Base-by-base conservation (phyloP, 2,888 invertebrate genomes). In the Escarpia spicata region DNA sequence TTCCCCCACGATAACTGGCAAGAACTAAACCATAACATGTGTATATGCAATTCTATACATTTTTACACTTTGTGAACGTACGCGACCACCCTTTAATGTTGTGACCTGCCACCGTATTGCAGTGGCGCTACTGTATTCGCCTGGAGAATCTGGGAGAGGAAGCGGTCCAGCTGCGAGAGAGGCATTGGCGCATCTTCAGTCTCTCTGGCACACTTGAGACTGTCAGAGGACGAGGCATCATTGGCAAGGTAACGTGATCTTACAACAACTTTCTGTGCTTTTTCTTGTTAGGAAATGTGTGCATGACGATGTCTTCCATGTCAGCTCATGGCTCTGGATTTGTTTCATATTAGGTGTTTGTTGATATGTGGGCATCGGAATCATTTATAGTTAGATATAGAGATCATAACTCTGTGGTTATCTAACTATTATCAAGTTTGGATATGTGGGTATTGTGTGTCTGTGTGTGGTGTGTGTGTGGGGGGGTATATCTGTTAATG, bases 121-220 rank as follows among this genome's bases (percentile, higher is more conserved):
- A 97, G 95, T 99, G 99, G 99, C 97, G 99, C 90, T 99, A 99
- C 96, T 99, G 99, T 96, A 99, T 99, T 96, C 97, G 99, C 43
- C 97, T 99, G 94, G 99, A 99, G 97, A 99, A 99, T 97, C 97
- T 99, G 92, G 98, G 99, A 0, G 97, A 98, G 89, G 97, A 98
- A 92, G 98, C 98, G 92, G 96, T 99, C 3, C 99, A 99, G 96
- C 97, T 99, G 91, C 97, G 99, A 93, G 99, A 99, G 97, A 97
- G 99, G n/a, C 99, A 99, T 97, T 99, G 99, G 99, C 97, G 99
- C 95, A 99, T 99, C 96, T 99, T 99, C 97, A 99, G 99, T 89
- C 97, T 99, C 93, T 96, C 97, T 60, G 97, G 97, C n/a, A 99
- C 99, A 26, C 97, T 99, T 95, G 99, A 99, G 97, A 99, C 99